Evolutionary conservation across 2,888 invertebrate species (phyloP).

Genomic region (Apamea epomidion): DNA sequence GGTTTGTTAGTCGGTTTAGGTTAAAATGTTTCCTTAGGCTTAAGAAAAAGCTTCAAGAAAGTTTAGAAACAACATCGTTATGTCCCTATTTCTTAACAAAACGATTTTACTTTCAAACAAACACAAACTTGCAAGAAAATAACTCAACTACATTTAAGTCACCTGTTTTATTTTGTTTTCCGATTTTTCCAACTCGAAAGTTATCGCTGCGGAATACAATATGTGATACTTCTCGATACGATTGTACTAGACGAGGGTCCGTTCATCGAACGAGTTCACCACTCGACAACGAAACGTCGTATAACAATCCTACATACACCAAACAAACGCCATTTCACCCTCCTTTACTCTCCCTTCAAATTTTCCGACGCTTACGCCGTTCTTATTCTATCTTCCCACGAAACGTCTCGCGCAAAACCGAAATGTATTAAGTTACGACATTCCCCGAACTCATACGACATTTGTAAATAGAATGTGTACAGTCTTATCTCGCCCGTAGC

Average conservation of each 20-base stretch:
- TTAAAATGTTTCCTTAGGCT: slow-evolving; percentile 31
- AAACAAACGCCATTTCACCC: slow-evolving; percentile 73
- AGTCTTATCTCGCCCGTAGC: slow-evolving; percentile 89
- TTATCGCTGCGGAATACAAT: slow-evolving; percentile 73
- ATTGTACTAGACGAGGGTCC: slow-evolving; percentile 86
- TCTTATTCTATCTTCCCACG: slow-evolving; percentile 67
- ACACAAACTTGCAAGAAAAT: slow-evolving; percentile 43
- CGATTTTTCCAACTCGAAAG: slow-evolving; percentile 67
- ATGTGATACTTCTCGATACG: slow-evolving; percentile 81
- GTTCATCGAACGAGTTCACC: slow-evolving; percentile 84
- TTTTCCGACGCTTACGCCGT: slow-evolving; percentile 73
- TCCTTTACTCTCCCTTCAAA: slow-evolving; percentile 68
- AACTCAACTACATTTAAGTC: slow-evolving; percentile 58
- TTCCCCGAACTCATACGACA: slow-evolving; percentile 79
- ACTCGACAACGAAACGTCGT: slow-evolving; percentile 77
- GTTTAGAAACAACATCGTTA: slow-evolving; percentile 30
- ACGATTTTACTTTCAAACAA: slow-evolving; percentile 29
- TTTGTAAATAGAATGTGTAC: slow-evolving; percentile 79
- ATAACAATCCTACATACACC: slow-evolving; percentile 72
- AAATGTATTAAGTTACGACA: slow-evolving; percentile 80
- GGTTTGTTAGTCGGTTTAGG: slow-evolving; percentile 11
- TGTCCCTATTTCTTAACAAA: slow-evolving; percentile 29
- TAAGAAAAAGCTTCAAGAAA: slow-evolving; percentile 22
- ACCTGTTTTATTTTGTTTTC: slow-evolving; percentile 64
- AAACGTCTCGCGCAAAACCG: slow-evolving; percentile 75